Conservation (phyloP, 2,888 invertebrate species). For the Thera obeliscata region DNA sequence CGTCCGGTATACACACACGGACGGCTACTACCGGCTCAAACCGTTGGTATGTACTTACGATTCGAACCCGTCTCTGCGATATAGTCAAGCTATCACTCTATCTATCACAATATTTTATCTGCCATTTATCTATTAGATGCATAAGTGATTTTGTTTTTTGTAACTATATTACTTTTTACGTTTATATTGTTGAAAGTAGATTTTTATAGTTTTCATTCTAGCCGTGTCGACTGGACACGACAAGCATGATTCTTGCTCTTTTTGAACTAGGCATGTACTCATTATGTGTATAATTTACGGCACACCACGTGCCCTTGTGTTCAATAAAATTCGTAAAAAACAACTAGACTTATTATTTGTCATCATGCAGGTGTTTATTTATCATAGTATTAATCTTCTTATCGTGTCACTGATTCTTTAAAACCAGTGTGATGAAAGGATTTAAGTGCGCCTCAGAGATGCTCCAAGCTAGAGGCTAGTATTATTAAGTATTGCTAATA, state of each 20-base stretch:
- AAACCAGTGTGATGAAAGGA: too few species aligned
- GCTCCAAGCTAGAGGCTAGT: too few species aligned
- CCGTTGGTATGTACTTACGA: background rate
- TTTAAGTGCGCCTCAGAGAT: too few species aligned
- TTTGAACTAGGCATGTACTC: slow-evolving; percentile 13
- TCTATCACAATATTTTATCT: slow-evolving; percentile 17
- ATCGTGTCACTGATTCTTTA: too few species aligned
- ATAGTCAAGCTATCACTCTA: slow-evolving; percentile 1
- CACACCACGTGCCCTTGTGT: slow-evolving; percentile 64
- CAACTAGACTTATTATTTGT: slow-evolving; percentile 2
- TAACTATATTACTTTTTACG: slow-evolving; percentile 15
- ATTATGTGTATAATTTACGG: slow-evolving; percentile 54
- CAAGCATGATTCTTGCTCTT: slow-evolving; percentile 23
- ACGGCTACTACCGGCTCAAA: background rate
- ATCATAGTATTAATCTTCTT: too few species aligned
- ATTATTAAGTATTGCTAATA: too few species aligned
- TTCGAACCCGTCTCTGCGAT: slow-evolving; percentile 1
- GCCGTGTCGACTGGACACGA: slow-evolving; percentile 8
- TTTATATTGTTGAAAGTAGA: slow-evolving; percentile 18
- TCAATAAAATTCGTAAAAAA: slow-evolving; percentile 63
- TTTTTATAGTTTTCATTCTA: slow-evolving; percentile 11
- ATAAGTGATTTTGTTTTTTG: slow-evolving; percentile 16
- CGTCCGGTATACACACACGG: too few species aligned
- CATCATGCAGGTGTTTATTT: too few species aligned
- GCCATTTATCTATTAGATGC: slow-evolving; percentile 15